Evolutionary conservation across 2,797 vertebrate genomes (phyloP).

Genomic region (Eupleurogrammus muticus): DNA sequence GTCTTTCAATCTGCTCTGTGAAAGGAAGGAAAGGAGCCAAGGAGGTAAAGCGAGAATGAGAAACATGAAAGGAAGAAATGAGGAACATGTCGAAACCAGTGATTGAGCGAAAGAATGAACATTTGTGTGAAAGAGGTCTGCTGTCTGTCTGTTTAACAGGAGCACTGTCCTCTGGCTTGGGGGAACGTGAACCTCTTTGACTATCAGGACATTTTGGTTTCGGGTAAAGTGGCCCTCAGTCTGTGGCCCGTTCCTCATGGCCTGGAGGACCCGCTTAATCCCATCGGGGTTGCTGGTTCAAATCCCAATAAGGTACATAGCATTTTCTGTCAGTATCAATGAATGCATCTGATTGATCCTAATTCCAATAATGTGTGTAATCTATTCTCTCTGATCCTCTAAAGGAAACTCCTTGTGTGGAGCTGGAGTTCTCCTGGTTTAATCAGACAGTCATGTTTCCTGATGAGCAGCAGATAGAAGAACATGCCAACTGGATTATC

Average conservation of each 20-base stretch:
- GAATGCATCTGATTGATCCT: background rate
- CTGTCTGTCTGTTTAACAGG: conserved; percentile 52
- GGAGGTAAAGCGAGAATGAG: conserved; percentile 56
- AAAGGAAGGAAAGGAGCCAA: conserved; percentile 75
- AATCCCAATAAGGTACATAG: conserved; percentile 82
- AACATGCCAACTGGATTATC: conserved; percentile 80
- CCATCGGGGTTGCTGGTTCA: conserved; percentile 77
- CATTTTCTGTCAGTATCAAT: background rate
- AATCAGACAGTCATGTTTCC: conserved; percentile 74
- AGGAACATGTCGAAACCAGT: too few relatives aligned
- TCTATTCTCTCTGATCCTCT: background rate
- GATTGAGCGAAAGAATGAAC: too few relatives aligned
- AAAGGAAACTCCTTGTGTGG: conserved; percentile 81
- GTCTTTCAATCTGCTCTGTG: conserved; percentile 74
- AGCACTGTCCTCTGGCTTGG: conserved; percentile 82
- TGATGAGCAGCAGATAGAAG: conserved; percentile 78
- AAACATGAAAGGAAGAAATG: too few relatives aligned
- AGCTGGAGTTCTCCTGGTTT: conserved; percentile 82
- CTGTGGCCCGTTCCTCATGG: conserved; percentile 80
- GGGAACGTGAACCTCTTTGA: conserved; percentile 82
- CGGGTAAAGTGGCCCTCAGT: conserved; percentile 75
- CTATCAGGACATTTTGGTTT: conserved; percentile 76
- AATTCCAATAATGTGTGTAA: background rate
- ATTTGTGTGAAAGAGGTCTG: too few relatives aligned
- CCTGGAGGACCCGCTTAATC: conserved; percentile 79